phyloP scores from a whole-genome alignment of 2,888 invertebrate species.

The Nomada ferruginata region DNA sequence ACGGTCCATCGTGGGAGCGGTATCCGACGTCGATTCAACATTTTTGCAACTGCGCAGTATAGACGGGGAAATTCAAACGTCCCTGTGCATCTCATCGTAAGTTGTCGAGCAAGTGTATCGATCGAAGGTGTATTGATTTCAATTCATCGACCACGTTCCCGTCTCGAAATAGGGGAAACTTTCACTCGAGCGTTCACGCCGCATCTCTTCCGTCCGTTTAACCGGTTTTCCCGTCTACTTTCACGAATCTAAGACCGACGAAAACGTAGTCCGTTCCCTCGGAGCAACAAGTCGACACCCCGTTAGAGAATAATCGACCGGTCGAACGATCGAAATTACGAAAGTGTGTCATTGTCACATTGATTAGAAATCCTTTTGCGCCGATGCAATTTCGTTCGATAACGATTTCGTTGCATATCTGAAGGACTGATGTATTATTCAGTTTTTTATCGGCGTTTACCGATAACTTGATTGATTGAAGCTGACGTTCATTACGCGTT shows the following conservation, averaged over 20 bases:
- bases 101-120: too few relatives aligned
- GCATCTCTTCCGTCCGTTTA: not conserved
- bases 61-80: too few relatives aligned
- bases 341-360: not conserved
- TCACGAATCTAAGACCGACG: not conserved
- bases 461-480: not conserved
- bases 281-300: slow-evolving; percentile 27
- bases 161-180: not conserved
- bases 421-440: too few relatives aligned
- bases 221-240: slow-evolving; percentile 4
- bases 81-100: too few relatives aligned
- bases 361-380: not conserved
- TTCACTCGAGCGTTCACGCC: not conserved
- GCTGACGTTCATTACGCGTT: not conserved
- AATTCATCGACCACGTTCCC: too few relatives aligned
- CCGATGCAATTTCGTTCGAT: not conserved
- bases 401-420: too few relatives aligned
- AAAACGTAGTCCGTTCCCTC: not conserved
- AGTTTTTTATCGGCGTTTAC: not conserved
- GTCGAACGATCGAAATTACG: not conserved
- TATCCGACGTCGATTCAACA: not conserved
- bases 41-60: slow-evolving; percentile 4
- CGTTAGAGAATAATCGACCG: not conserved
- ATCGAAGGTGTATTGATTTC: too few relatives aligned
- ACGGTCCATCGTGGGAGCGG: not conserved